Evolutionary conservation across 1,140 invertebrate genomes (phyloP).

Genomic region (Diprion similis): DNA sequence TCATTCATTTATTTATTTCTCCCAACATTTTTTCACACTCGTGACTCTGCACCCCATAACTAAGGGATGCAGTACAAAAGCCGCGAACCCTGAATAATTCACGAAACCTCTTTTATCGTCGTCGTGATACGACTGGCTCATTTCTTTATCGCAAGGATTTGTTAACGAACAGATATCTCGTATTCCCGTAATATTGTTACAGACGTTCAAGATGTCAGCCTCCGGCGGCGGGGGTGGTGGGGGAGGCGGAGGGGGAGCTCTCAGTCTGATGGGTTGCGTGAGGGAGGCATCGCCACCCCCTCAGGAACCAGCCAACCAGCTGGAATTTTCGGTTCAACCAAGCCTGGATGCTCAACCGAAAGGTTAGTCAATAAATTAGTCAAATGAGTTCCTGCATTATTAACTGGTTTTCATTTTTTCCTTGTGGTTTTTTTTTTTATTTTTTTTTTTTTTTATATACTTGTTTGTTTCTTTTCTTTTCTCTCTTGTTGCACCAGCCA

Average conservation of each 20-base stretch:
- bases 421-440: too few relatives aligned
- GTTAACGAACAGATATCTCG: constrained; percentile 43
- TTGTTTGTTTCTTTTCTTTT: too few relatives aligned
- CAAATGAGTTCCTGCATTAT: too few relatives aligned
- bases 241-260: constrained; percentile 44
- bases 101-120: too few relatives aligned
- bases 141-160: constrained; percentile 37
- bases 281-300: constrained; percentile 60
- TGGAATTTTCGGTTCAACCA: neutral
- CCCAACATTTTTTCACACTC: too few relatives aligned
- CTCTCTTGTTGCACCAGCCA: too few relatives aligned
- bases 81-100: constrained; percentile 21
- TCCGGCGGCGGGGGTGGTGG: constrained; percentile 38
- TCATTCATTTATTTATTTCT: too few relatives aligned
- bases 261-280: constrained; percentile 61
- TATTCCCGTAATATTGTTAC: constrained; percentile 46
- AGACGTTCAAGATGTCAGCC: constrained; percentile 47
- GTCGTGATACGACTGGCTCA: constrained; percentile 8
- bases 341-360: neutral
- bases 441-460: too few relatives aligned
- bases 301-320: constrained; percentile 23
- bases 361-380: constrained; percentile 3
- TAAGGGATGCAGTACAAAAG: neutral
- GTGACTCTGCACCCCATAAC: neutral
- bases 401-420: too few relatives aligned